These are phyloP conservation scores for Sweltsa coloradensis DNA, from an alignment of 1,140 invertebrate genomes.

Conservation along the genomic window DNA sequence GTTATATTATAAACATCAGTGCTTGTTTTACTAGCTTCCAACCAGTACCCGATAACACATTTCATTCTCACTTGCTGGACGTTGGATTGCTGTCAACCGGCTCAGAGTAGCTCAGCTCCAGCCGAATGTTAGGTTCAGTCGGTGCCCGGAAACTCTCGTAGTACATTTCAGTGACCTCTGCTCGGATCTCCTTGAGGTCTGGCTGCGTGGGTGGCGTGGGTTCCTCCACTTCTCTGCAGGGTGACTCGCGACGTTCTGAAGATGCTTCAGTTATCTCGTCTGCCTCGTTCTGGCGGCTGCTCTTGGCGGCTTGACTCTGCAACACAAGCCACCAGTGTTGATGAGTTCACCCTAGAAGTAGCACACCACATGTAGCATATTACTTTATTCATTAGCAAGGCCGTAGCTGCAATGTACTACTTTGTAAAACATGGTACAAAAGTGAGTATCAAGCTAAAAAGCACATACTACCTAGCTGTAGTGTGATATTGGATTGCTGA, in stretches of 20 bases:
- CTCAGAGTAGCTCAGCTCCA: conserved; percentile 25
- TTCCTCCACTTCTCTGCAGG: conserved; percentile 2
- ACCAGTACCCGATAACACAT: background rate
- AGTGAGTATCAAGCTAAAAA: background rate
- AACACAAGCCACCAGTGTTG: too few relatives aligned
- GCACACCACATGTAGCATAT: too few relatives aligned
- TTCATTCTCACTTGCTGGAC: conserved; percentile 10
- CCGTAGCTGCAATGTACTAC: background rate
- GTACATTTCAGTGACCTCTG: conserved; percentile 24
- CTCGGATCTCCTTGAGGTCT: conserved; percentile 23
- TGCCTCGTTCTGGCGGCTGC: background rate
- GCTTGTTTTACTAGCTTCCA: background rate
- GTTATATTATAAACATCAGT: background rate
- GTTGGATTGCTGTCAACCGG: conserved; percentile 13
- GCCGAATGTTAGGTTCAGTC: conserved; percentile 33
- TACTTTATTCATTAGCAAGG: background rate
- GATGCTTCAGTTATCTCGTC: conserved; percentile 5
- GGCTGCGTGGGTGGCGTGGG: conserved; percentile 21
- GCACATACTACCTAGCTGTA: background rate
- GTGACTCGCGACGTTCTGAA: background rate
- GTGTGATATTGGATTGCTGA: background rate
- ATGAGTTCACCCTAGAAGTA: too few relatives aligned
- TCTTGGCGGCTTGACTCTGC: conserved; percentile 5
- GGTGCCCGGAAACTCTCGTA: conserved; percentile 31
- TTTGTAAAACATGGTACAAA: background rate